Conservation (phyloP, 2,113 vertebrate genomes). For the Datnioides undecimradiatus region DNA sequence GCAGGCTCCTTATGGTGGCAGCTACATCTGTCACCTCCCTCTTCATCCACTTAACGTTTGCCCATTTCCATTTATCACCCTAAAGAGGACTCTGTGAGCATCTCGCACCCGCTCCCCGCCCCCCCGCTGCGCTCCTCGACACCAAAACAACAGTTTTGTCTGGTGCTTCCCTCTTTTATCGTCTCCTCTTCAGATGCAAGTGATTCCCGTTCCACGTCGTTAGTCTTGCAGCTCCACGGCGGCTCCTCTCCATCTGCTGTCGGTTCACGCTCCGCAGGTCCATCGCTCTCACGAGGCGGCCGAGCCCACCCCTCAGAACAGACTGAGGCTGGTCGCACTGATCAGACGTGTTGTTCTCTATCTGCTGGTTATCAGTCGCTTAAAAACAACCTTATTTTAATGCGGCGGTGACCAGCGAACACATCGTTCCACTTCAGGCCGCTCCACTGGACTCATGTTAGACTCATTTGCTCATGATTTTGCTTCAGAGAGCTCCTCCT, state of each 20-base stretch:
- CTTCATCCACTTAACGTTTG: constrained; percentile 38
- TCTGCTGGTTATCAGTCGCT: background rate
- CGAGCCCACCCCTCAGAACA: background rate
- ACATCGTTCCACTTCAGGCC: too few relatives aligned
- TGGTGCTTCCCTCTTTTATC: background rate
- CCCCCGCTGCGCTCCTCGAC: constrained; percentile 11
- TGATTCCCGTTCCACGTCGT: constrained; percentile 62
- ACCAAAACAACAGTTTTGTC: constrained; percentile 29
- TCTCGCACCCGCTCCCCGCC: too few relatives aligned
- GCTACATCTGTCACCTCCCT: constrained; percentile 51
- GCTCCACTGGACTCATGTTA: too few relatives aligned
- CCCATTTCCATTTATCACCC: constrained; percentile 38
- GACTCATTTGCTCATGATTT: too few relatives aligned
- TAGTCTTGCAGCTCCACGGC: constrained; percentile 42
- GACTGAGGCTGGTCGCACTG: background rate
- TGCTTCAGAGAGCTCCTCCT: too few relatives aligned
- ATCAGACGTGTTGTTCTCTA: background rate
- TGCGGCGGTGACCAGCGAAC: too few relatives aligned
- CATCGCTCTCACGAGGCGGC: constrained; percentile 29
- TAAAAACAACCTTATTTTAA: background rate
- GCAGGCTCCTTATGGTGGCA: constrained; percentile 21
- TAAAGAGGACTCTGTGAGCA: background rate
- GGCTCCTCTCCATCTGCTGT: constrained; percentile 67
- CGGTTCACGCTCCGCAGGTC: constrained; percentile 41
- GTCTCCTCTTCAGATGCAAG: constrained; percentile 14